These are phyloP conservation scores for Cochlearius cochlearius DNA, from an alignment of 2,113 vertebrate genomes.

Conservation along the genomic window DNA sequence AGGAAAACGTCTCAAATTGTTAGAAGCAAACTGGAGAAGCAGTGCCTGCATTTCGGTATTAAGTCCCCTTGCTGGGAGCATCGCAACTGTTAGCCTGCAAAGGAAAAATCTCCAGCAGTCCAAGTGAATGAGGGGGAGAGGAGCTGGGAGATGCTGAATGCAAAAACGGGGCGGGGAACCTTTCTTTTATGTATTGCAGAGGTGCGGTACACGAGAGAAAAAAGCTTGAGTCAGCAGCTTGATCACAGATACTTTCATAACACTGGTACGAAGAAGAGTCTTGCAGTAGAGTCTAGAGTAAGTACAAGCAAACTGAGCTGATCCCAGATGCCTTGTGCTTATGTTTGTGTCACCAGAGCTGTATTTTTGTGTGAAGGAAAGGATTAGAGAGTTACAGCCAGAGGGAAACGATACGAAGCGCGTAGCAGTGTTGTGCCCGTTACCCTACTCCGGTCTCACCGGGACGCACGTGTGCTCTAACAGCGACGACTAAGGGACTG, in stretches of 20 bases:
- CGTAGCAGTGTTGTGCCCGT: not conserved
- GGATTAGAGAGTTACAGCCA: not conserved
- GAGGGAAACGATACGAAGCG: not conserved
- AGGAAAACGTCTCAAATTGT: not conserved
- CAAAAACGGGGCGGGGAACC: not conserved
- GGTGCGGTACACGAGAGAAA: not conserved
- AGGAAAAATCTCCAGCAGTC: not conserved
- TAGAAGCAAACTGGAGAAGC: not conserved
- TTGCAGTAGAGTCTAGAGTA: not conserved
- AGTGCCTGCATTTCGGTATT: rapidly evolving
- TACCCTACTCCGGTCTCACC: rapidly evolving
- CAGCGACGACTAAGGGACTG: not conserved
- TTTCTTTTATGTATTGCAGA: not conserved
- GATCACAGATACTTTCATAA: not conserved
- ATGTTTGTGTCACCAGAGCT: not conserved
- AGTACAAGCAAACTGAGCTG: not conserved
- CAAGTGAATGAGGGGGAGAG: not conserved
- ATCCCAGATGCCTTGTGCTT: not conserved
- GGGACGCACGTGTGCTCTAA: rapidly evolving
- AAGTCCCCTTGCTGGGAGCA: not conserved
- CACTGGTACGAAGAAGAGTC: not conserved
- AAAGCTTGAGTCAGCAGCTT: not conserved
- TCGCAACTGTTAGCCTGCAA: not conserved
- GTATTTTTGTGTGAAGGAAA: not conserved
- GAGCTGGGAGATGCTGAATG: not conserved